Conservation (phyloP, 2,113 vertebrate genomes). For the Dryoscopus gambensis region DNA sequence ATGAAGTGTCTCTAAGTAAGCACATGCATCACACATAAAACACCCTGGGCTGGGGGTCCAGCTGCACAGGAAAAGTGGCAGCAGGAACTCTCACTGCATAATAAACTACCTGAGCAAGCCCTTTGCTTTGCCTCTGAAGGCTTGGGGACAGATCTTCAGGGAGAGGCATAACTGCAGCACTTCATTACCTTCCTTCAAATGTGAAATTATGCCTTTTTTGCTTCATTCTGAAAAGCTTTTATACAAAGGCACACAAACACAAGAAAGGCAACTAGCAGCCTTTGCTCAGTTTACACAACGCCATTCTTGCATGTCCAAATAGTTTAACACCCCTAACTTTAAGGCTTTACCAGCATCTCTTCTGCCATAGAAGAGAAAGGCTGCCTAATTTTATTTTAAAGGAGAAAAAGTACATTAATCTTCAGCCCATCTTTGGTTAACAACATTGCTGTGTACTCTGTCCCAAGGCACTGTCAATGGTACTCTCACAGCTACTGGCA, state of each 20-base stretch:
- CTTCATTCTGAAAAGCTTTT: neutral
- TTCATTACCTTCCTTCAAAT: neutral
- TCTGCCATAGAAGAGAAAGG: neutral
- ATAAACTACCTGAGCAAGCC: conserved; percentile 23
- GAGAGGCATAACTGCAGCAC: neutral
- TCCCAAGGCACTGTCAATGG: neutral
- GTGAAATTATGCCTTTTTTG: neutral
- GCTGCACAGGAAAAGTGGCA: neutral
- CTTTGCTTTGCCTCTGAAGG: neutral
- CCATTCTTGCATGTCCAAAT: neutral
- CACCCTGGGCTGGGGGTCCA: neutral
- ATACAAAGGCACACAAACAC: neutral
- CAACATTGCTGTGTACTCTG: neutral
- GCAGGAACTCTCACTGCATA: neutral
- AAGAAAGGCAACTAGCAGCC: neutral
- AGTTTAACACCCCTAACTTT: neutral
- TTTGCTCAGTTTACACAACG: neutral
- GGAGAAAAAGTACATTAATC: neutral
- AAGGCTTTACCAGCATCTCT: neutral
- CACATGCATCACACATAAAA: neutral
- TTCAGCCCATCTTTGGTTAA: neutral
- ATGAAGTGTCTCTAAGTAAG: conserved; percentile 34
- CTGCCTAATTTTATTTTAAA: neutral
- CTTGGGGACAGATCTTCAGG: neutral
- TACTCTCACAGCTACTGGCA: neutral